Conservation (phyloP, 2,888 invertebrate genomes). For the Ceriagrion tenellum region DNA sequence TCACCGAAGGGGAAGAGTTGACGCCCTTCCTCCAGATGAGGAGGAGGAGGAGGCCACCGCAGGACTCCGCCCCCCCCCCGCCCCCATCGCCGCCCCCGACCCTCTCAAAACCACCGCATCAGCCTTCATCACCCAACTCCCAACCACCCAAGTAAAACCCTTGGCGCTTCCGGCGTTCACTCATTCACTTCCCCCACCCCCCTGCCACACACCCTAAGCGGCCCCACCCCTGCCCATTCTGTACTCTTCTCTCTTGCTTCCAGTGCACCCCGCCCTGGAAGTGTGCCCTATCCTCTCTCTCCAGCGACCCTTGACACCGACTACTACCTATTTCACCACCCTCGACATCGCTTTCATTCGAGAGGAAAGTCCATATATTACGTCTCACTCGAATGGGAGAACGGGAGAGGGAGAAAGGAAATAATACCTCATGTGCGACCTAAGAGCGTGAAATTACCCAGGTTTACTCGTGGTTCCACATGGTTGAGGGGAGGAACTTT, state of each 20-base stretch:
- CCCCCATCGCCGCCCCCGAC: background rate
- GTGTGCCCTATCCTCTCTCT: background rate
- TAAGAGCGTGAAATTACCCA: background rate
- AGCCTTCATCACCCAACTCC: background rate
- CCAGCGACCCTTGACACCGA: background rate
- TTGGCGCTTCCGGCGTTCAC: background rate
- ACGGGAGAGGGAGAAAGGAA: background rate
- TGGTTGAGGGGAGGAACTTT: background rate
- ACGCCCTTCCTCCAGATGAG: conserved; percentile 22
- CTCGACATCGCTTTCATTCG: background rate
- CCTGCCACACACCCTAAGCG: background rate
- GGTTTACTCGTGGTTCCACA: background rate
- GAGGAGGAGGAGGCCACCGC: background rate
- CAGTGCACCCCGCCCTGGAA: background rate
- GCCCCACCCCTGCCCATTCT: background rate
- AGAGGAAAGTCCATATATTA: background rate
- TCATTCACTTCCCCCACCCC: background rate
- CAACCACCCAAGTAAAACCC: background rate
- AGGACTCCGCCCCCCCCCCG: background rate
- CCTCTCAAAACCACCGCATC: background rate
- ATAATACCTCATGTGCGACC: background rate
- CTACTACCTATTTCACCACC: background rate
- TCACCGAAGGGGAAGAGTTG: background rate
- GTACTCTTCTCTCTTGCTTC: background rate
- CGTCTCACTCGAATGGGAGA: background rate